Evolutionary conservation across 2,888 invertebrate species (phyloP), one percentile per base, ranked within the genome.

Genomic region (Hymenopus coronatus): DNA sequence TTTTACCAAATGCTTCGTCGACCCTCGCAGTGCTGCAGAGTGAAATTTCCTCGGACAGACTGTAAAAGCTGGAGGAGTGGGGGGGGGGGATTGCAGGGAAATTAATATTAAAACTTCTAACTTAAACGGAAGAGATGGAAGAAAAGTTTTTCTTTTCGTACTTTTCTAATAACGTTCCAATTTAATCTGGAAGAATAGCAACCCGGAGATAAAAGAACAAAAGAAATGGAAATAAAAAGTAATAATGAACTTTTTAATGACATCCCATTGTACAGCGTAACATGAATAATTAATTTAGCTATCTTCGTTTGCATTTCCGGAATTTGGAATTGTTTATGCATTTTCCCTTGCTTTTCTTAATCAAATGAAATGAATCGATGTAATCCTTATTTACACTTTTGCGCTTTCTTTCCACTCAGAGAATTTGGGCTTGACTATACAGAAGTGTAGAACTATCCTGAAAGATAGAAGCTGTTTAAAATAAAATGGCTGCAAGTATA

Each of bases 171-270:
- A 70, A 46, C 54, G 85, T 54, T 85, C 87, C 33, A 82, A 87
- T 82, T 87, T 87, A 87, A 87, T 87, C 87, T 82, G 33, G 82
- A 87, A 82, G 82, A 87, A 87, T 87, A 87, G 40, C 87, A 87
- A 82, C n/a, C 82, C 33, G 33, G 27, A 87, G 25, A 82, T 82
- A 82, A 87, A 87, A 33, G 87, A 82, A 87, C 82, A 82, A 87
- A 87, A 87, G 87, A 82, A 30, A 82, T 30, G 14, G 33, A 81
- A 87, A 87, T 82, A 40, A 40, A 87, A 87, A 87, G 82, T 87
- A 87, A 87, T 87, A 82, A 82, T 87, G 87, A 82, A 87, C 40
- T 87, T 87, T 87, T 87, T 82, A 87, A 87, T 81, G 87, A 87
- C 54, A 70, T 70, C 25, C 15, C 54, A 70, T 70, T 70, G 20